A percentile compares a stretch with the other conserved stretches of the same genome.
Evolutionary conservation across 1,140 invertebrate species (phyloP).

Genomic region (Anastatus disparis): DNA sequence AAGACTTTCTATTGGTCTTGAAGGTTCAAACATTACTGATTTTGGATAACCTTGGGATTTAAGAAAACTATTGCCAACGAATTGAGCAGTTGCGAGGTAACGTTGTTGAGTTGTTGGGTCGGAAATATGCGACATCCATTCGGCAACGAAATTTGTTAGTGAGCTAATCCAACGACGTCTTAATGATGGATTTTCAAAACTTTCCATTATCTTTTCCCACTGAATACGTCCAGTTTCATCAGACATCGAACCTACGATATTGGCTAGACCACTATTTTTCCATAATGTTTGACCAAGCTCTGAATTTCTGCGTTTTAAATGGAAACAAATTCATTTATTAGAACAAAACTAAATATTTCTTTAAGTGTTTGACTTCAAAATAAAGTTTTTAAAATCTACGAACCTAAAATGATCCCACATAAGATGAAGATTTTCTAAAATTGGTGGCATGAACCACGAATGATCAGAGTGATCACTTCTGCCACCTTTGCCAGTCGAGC

Average conservation of each 20-base stretch:
- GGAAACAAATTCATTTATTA: too few relatives aligned
- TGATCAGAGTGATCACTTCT: constrained; percentile 75
- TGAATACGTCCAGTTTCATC: constrained; percentile 76
- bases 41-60: constrained; percentile 81
- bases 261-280: constrained; percentile 76
- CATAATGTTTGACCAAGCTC: constrained; percentile 79
- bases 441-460: constrained; percentile 76
- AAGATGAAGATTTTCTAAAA: constrained; percentile 78
- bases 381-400: too few relatives aligned
- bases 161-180: constrained; percentile 81
- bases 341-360: too few relatives aligned
- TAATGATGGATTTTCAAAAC: constrained; percentile 80
- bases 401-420: constrained; percentile 80
- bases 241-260: constrained; percentile 71
- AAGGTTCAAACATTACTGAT: constrained; percentile 75
- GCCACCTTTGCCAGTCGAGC: constrained; percentile 61
- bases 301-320: constrained; percentile 69
- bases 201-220: constrained; percentile 77
- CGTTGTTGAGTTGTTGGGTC: constrained; percentile 81
- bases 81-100: constrained; percentile 75
- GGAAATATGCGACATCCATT: constrained; percentile 77
- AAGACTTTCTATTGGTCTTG: constrained; percentile 74
- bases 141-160: constrained; percentile 78
- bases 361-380: too few relatives aligned
- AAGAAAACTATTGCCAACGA: constrained; percentile 79